phyloP scores from a whole-genome alignment of 2,113 vertebrate genomes.

The Prunella himalayana region DNA sequence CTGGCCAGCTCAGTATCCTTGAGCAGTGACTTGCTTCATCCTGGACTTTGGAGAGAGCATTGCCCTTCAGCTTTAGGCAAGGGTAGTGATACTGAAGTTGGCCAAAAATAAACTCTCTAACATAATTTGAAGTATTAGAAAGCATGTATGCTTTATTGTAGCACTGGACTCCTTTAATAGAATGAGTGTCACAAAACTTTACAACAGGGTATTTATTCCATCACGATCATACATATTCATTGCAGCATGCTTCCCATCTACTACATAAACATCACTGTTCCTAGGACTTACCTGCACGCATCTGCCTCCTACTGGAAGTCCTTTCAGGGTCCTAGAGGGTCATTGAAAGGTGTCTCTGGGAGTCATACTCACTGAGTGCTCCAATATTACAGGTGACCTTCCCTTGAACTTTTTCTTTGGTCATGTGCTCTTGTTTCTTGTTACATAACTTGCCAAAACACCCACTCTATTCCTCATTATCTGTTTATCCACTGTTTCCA shows the following conservation, averaged over 20 bases:
- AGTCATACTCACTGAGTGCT: neutral
- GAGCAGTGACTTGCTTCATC: neutral
- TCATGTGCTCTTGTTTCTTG: neutral
- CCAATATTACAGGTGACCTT: neutral
- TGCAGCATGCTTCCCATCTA: neutral
- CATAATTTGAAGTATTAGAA: neutral
- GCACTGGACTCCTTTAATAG: neutral
- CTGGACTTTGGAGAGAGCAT: neutral
- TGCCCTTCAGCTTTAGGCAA: neutral
- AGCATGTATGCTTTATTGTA: neutral
- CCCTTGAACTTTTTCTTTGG: neutral
- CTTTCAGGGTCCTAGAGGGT: neutral
- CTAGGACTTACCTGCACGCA: neutral
- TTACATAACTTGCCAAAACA: neutral
- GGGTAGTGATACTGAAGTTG: neutral
- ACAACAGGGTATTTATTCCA: neutral
- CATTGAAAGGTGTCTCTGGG: neutral
- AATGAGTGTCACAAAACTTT: neutral
- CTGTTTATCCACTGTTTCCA: neutral
- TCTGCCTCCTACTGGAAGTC: neutral
- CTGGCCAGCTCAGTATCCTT: neutral
- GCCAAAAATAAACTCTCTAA: neutral
- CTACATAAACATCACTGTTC: neutral
- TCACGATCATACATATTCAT: neutral
- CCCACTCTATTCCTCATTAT: neutral